phyloP scores from a whole-genome alignment of 2,888 invertebrate genomes.

The Dynastes tityus region DNA sequence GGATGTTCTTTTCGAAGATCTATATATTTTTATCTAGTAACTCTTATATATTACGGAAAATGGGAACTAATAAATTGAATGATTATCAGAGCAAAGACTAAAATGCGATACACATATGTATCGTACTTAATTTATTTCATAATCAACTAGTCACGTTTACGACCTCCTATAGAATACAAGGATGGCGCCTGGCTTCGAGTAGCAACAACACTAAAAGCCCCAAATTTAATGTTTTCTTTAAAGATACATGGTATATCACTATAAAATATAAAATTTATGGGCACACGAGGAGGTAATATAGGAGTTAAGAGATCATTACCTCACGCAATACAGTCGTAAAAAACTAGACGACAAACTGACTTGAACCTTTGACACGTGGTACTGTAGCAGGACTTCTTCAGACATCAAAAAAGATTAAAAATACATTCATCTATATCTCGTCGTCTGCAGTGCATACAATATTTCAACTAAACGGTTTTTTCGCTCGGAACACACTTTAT shows the following conservation, averaged over 20 bases:
- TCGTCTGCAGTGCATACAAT: constrained; percentile 28
- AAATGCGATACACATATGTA: not conserved
- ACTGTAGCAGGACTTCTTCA: constrained; percentile 1
- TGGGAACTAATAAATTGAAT: too few species aligned
- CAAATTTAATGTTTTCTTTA: constrained; percentile 34
- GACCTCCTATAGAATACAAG: not conserved
- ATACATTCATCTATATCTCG: constrained; percentile 50
- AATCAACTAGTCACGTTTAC: constrained; percentile 10
- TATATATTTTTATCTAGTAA: too few species aligned
- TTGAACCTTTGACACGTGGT: constrained; percentile 43
- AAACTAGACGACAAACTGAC: constrained; percentile 32
- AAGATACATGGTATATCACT: constrained; percentile 23
- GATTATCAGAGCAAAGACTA: too few species aligned
- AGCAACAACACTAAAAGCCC: constrained; percentile 4
- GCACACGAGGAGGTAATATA: constrained; percentile 38
- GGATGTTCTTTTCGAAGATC: too few species aligned
- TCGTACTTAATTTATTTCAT: not conserved
- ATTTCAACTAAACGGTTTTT: constrained; percentile 37
- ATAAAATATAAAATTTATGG: constrained; percentile 42
- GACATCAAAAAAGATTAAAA: constrained; percentile 53
- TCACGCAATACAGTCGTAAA: constrained; percentile 29
- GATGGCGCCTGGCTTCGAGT: constrained; percentile 19
- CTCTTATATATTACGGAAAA: too few species aligned
- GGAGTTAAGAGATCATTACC: constrained; percentile 44
- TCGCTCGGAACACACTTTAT: constrained; percentile 47